phyloP scores from a whole-genome alignment of 2,888 invertebrate genomes.

The Globia sparganii region DNA sequence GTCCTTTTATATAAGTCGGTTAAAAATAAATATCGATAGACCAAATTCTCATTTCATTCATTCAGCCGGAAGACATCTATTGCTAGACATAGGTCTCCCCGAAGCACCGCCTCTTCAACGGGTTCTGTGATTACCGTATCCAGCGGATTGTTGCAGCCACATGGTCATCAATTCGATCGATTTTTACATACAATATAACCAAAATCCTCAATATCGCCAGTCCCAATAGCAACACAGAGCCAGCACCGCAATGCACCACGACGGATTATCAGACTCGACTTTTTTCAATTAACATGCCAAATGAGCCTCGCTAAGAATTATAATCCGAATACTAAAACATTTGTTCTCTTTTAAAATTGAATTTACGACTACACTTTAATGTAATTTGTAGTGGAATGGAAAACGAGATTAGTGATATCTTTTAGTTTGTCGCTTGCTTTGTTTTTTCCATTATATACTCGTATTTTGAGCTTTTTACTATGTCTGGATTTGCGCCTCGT shows the following conservation, averaged over 20 bases:
- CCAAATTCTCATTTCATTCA: no score
- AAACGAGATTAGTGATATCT: slow-evolving; percentile 27
- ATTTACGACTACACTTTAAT: slow-evolving; percentile 39
- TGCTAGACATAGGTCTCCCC: no score
- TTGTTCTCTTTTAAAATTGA: slow-evolving; percentile 50
- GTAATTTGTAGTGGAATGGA: slow-evolving; percentile 28
- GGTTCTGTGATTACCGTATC: no score
- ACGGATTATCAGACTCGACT: slow-evolving; percentile 83
- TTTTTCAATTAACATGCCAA: slow-evolving; percentile 86
- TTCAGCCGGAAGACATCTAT: no score
- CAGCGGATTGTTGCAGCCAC: no score
- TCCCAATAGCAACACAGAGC: slow-evolving; percentile 69
- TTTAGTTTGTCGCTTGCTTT: slow-evolving; percentile 18
- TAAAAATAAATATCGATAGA: no score
- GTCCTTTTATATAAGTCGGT: no score
- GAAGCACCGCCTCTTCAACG: no score
- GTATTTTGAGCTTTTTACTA: neutral
- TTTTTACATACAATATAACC: no score
- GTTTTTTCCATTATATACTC: neutral
- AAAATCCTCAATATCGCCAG: slow-evolving; percentile 69
- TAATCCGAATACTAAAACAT: slow-evolving; percentile 60
- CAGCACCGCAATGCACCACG: slow-evolving; percentile 85
- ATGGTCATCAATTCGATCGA: no score
- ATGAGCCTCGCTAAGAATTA: slow-evolving; percentile 77
- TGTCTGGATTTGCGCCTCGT: neutral